phyloP scores from a whole-genome alignment of 2,888 invertebrate genomes.

The Onthophagus sagittarius region DNA sequence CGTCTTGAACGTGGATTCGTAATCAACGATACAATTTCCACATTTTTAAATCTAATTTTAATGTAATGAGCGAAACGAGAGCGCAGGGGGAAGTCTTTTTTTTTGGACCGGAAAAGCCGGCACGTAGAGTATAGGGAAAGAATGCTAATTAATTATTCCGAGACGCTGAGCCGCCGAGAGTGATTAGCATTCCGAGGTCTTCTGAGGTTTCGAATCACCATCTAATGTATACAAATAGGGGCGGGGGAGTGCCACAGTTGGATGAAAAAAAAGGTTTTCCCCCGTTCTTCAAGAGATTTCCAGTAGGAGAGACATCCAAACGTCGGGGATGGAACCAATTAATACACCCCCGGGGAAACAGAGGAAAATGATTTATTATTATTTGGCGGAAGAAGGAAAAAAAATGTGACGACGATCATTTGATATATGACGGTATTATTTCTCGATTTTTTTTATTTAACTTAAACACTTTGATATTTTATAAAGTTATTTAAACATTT shows the following conservation, averaged over 20 bases:
- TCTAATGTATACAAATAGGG: conserved; percentile 29
- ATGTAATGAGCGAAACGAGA: conserved; percentile 39
- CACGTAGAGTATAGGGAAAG: conserved; percentile 52
- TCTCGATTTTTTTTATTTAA: no score
- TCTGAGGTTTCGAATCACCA: conserved; percentile 25
- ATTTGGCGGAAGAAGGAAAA: neutral
- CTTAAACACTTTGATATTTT: no score
- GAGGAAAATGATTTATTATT: conserved; percentile 10
- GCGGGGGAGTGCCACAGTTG: conserved; percentile 10
- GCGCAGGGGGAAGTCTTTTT: neutral
- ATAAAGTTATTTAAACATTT: neutral
- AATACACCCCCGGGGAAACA: conserved; percentile 13
- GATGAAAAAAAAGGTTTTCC: conserved; percentile 3
- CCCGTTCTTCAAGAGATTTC: neutral
- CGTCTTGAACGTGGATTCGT: conserved; percentile 38
- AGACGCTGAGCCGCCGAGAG: conserved; percentile 52
- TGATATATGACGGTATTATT: conserved; percentile 1
- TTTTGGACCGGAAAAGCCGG: conserved; percentile 3
- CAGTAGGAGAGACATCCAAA: neutral
- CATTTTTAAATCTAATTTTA: conserved; percentile 52
- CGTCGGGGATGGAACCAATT: conserved; percentile 13
- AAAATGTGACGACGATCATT: conserved; percentile 9
- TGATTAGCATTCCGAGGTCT: conserved; percentile 52
- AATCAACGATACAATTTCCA: conserved; percentile 52
- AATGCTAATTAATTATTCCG: conserved; percentile 60